Conservation (phyloP, 2,797 vertebrate genomes). For the Oryzias dopingdopingensis region DNA sequence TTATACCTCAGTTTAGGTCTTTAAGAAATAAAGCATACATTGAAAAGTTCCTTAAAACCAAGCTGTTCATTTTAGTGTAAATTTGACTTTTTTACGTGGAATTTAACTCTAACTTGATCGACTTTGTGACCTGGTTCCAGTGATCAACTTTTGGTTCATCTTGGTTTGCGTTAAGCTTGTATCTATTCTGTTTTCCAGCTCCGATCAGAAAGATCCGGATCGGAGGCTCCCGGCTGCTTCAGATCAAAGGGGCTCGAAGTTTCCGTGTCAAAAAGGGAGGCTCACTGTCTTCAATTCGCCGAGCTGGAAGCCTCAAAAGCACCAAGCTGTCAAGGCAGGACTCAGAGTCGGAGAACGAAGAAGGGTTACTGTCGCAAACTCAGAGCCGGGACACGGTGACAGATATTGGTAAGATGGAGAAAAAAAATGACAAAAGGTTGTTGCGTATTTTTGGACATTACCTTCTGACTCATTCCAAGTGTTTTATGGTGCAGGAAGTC, state of each 20-base stretch:
- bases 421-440: background rate
- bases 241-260: conserved; percentile 98
- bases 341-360: conserved; percentile 98
- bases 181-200: conserved; percentile 45
- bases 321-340: conserved; percentile 98
- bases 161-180: background rate
- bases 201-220: conserved; percentile 94
- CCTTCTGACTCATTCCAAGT: background rate
- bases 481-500: conserved; percentile 82
- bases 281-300: conserved; percentile 94
- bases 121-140: too few relatives aligned
- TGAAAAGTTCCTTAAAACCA: too few relatives aligned
- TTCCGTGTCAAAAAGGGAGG: conserved; percentile 98
- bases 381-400: conserved; percentile 96
- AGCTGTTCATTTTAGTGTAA: too few relatives aligned
- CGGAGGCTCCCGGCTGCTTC: conserved; percentile 95
- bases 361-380: conserved; percentile 90
- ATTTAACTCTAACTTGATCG: too few relatives aligned
- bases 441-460: too few relatives aligned
- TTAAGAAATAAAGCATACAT: too few relatives aligned
- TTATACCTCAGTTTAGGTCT: too few relatives aligned
- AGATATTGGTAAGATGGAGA: conserved; percentile 84
- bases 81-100: too few relatives aligned
- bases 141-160: too few relatives aligned
- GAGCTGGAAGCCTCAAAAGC: conserved; percentile 98